phyloP scores from a whole-genome alignment of 2,113 vertebrate genomes.

The Hassar affinis region DNA sequence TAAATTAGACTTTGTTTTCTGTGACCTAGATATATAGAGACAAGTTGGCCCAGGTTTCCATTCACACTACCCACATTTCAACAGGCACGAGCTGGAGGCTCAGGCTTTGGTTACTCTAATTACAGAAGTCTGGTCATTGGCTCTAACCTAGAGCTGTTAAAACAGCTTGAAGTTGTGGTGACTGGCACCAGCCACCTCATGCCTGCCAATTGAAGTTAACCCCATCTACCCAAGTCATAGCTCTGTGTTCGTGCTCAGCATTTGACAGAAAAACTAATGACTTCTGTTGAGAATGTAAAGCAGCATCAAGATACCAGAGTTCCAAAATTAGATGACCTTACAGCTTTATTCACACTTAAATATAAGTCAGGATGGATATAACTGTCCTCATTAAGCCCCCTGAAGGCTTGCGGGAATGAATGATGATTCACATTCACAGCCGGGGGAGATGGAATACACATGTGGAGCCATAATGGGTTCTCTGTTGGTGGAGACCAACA shows the following conservation, averaged over 20 bases:
- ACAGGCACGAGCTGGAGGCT: neutral
- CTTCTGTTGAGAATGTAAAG: slow-evolving; percentile 7
- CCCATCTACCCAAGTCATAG: neutral
- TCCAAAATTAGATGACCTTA: slow-evolving; percentile 22
- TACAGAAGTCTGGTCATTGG: slow-evolving; percentile 45
- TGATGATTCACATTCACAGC: slow-evolving; percentile 40
- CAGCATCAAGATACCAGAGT: neutral
- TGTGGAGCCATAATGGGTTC: slow-evolving; percentile 13
- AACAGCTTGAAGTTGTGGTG: slow-evolving; percentile 26
- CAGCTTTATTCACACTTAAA: slow-evolving; percentile 4
- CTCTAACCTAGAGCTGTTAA: slow-evolving; percentile 42
- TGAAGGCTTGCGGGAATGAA: slow-evolving; percentile 31
- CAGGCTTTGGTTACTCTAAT: slow-evolving; percentile 44
- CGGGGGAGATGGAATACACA: slow-evolving; percentile 18
- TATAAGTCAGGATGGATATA: slow-evolving; percentile 27
- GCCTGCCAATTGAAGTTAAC: neutral
- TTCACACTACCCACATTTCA: slow-evolving; percentile 7
- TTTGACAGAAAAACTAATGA: slow-evolving; percentile 22
- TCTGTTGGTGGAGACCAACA: slow-evolving; percentile 20
- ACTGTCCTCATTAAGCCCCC: neutral
- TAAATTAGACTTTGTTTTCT: slow-evolving; percentile 40
- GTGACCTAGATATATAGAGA: slow-evolving; percentile 54
- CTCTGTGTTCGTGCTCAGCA: neutral
- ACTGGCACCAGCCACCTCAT: slow-evolving; percentile 43
- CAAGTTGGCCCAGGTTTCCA: slow-evolving; percentile 21